phyloP scores from a whole-genome alignment of 2,797 vertebrate genomes.

The Neosilurus hyrtlii region DNA sequence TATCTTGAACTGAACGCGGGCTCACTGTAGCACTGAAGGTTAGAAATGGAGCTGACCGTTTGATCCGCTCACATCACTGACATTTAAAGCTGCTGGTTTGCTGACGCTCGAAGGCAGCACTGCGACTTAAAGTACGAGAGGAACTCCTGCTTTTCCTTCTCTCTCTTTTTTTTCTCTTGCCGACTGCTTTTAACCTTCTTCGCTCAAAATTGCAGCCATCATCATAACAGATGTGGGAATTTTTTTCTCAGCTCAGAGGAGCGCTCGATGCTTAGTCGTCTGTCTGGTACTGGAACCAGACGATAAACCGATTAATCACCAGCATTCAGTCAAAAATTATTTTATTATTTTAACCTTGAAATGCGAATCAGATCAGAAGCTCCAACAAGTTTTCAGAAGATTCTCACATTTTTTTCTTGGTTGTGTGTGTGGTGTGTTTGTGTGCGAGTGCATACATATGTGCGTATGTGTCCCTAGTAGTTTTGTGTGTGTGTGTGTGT shows the following conservation, averaged over 20 bases:
- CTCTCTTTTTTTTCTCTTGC: conserved; percentile 20
- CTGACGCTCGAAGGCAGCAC: conserved; percentile 8
- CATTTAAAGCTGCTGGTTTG: conserved; percentile 34
- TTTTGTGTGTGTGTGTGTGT: background rate
- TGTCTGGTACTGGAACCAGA: background rate
- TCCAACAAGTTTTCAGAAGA: background rate
- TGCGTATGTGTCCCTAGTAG: background rate
- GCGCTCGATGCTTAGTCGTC: background rate
- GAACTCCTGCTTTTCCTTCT: background rate
- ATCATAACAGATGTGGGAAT: background rate
- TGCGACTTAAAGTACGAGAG: conserved; percentile 11
- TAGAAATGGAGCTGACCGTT: background rate
- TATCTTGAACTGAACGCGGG: background rate
- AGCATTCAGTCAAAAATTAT: background rate
- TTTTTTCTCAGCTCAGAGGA: background rate
- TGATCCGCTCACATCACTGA: conserved; percentile 28
- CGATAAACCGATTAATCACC: background rate
- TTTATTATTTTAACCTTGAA: background rate
- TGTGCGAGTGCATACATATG: background rate
- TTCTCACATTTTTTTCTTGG: background rate
- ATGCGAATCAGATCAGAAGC: background rate
- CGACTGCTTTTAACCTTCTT: conserved; percentile 1
- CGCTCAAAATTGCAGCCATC: conserved; percentile 10
- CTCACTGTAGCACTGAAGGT: background rate
- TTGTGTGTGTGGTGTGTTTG: background rate